Percentiles rank a stretch among this genome's conserved stretches.
phyloP scores from a whole-genome alignment of 2,888 invertebrate species.

The Megamerina dolium region DNA sequence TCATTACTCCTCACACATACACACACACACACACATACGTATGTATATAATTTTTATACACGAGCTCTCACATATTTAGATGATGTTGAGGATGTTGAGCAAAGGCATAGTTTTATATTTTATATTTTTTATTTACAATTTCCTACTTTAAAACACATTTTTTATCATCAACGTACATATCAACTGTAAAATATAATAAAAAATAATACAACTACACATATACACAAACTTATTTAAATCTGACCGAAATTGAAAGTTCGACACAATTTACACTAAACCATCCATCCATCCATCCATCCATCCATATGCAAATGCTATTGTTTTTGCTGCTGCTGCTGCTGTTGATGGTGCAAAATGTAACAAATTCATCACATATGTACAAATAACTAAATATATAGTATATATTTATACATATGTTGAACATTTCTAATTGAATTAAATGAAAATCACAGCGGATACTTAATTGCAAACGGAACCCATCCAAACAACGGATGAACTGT shows the following conservation, averaged over 20 bases:
- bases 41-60: not conserved
- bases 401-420: no score
- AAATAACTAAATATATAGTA: no score
- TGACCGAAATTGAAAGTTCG: constrained; percentile 36
- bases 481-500: no score
- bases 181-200: no score
- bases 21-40: not conserved
- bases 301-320: no score
- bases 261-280: constrained; percentile 10
- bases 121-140: constrained; percentile 21
- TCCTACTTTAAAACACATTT: constrained; percentile 45
- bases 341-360: no score
- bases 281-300: no score
- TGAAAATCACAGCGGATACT: constrained; percentile 27
- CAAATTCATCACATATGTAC: no score
- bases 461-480: constrained; percentile 17
- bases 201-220: constrained; percentile 6
- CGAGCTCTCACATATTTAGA: no score
- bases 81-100: no score
- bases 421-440: constrained; percentile 40
- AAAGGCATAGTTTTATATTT: no score
- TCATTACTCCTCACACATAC: not conserved
- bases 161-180: constrained; percentile 35
- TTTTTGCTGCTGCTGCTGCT: not conserved
- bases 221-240: constrained; percentile 17